Conservation (phyloP, 2,797 vertebrate species). For the Cryptoprocta ferox region DNA sequence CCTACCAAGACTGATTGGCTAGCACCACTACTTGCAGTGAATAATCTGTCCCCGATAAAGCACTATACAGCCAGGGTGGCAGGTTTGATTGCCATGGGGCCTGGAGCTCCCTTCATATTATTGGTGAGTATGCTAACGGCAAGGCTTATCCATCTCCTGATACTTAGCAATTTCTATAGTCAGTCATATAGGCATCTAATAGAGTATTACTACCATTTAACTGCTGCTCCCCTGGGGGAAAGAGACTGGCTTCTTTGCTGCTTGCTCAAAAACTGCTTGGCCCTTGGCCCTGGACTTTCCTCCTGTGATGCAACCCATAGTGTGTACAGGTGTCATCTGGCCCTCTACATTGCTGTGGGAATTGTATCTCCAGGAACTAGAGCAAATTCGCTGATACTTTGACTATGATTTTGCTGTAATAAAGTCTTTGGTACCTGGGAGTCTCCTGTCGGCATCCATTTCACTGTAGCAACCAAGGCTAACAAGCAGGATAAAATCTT, state of each 20-base stretch:
- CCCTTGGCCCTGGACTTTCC: background rate
- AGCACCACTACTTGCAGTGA: background rate
- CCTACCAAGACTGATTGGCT: background rate
- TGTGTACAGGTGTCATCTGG: background rate
- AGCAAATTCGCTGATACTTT: background rate
- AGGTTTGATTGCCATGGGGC: background rate
- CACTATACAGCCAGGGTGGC: background rate
- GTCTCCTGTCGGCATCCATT: background rate
- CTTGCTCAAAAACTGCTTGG: background rate
- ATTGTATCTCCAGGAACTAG: background rate
- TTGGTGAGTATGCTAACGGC: background rate
- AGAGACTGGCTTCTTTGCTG: background rate
- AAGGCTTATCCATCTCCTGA: background rate
- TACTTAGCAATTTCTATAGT: background rate
- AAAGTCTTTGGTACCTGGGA: background rate
- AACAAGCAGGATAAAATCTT: background rate
- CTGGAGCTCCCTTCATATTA: background rate
- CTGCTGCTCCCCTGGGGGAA: background rate
- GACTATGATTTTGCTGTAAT: background rate
- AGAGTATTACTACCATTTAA: background rate
- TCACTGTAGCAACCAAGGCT: background rate
- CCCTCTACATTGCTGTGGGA: background rate
- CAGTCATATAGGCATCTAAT: background rate
- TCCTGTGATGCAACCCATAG: background rate
- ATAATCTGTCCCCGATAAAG: background rate